A percentile compares a stretch with the other conserved stretches of the same genome.
Conservation (phyloP, 2,113 vertebrate species). For the Mesoclemmys tuberculata region DNA sequence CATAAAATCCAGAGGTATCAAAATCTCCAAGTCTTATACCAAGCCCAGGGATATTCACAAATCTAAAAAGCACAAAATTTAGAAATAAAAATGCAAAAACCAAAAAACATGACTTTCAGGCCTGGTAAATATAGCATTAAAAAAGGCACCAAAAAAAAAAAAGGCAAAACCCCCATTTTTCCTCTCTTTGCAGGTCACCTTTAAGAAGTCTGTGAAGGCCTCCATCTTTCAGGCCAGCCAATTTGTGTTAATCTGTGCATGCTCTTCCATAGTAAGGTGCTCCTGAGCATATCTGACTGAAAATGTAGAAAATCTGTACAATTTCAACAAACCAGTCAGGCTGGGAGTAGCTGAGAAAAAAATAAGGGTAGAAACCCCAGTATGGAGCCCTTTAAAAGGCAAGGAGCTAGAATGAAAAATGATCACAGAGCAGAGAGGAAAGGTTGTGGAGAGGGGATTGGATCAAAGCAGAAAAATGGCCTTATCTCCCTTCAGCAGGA, state of each 20-base stretch:
- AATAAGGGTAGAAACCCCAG: neutral
- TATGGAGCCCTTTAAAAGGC: fast-evolving
- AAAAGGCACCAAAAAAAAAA: neutral
- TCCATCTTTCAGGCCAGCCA: neutral
- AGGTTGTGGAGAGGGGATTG: neutral
- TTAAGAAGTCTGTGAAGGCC: neutral
- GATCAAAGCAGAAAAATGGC: fast-evolving
- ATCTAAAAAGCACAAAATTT: neutral
- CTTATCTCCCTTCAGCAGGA: neutral
- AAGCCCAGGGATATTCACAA: neutral
- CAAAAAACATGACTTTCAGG: neutral
- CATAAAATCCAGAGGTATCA: neutral
- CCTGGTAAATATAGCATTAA: neutral
- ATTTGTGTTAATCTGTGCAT: neutral
- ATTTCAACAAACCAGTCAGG: neutral
- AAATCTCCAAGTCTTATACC: neutral
- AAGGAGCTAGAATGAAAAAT: neutral
- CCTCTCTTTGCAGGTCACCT: neutral
- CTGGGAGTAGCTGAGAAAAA: neutral
- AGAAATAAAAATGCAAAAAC: neutral
- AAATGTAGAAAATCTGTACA: neutral
- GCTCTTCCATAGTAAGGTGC: neutral
- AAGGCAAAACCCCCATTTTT: neutral
- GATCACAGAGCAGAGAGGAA: fast-evolving
- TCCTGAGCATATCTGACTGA: neutral